Conservation (phyloP, 2,113 vertebrate species). For the Edolisoma coerulescens region DNA sequence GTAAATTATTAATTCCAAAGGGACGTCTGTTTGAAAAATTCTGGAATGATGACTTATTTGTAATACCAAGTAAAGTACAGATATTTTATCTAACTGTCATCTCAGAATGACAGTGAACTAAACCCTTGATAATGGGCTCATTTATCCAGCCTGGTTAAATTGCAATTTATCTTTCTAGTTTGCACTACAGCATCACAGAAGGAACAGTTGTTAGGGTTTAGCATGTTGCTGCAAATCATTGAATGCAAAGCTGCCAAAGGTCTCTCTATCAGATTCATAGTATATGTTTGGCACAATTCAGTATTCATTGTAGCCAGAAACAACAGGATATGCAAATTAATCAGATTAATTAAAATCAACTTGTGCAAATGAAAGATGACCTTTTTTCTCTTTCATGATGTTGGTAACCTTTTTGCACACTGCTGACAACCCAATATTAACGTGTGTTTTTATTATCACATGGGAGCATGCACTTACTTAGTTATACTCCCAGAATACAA, state of each 20-base stretch:
- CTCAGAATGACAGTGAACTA: conserved; percentile 15
- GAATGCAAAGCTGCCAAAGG: background rate
- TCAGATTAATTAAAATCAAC: background rate
- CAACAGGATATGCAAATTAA: background rate
- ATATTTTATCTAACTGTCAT: conserved; percentile 39
- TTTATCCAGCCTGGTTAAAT: conserved; percentile 22
- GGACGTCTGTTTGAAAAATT: background rate
- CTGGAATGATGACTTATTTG: background rate
- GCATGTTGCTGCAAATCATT: background rate
- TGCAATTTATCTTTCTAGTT: conserved; percentile 35
- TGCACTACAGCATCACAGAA: background rate
- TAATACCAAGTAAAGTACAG: background rate
- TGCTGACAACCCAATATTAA: background rate
- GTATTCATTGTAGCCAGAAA: background rate
- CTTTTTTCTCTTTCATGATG: background rate
- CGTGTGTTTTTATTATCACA: background rate
- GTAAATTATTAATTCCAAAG: background rate
- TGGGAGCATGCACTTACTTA: background rate
- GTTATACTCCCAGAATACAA: background rate
- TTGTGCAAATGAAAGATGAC: background rate
- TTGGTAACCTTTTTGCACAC: background rate
- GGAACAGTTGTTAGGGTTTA: background rate
- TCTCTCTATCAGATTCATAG: background rate
- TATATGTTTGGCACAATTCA: background rate
- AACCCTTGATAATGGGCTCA: conserved; percentile 3